Percentiles rank a stretch among this genome's conserved stretches.
These are phyloP conservation scores for Alligator mississippiensis DNA, from an alignment of 2,113 vertebrate species.

Conservation along the genomic window DNA sequence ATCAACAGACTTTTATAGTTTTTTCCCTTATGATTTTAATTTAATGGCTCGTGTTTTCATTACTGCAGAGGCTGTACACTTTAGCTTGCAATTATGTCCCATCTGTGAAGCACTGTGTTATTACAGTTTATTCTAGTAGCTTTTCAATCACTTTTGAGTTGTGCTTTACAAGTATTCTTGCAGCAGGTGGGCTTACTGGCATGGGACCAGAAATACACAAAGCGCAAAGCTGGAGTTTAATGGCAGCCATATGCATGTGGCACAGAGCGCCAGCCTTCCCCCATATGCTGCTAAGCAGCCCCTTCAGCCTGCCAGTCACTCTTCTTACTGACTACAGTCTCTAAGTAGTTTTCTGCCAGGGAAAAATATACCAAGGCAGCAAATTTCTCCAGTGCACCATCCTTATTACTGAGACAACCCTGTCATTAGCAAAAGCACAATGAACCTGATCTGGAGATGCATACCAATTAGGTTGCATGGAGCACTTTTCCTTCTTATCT, in stretches of 20 bases:
- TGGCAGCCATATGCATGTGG: conserved; percentile 88
- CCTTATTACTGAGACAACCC: conserved; percentile 92
- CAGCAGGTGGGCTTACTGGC: conserved; percentile 91
- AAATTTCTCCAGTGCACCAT: conserved; percentile 91
- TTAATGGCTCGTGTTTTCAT: conserved; percentile 89
- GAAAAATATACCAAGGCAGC: conserved; percentile 89
- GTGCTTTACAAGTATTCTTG: conserved; percentile 90
- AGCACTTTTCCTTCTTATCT: conserved; percentile 88
- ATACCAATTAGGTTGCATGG: conserved; percentile 91
- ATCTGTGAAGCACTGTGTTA: conserved; percentile 89
- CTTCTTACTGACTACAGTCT: conserved; percentile 86
- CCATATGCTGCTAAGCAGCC: conserved; percentile 86
- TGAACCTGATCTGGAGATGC: conserved; percentile 89
- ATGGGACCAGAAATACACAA: conserved; percentile 86
- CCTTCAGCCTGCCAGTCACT: conserved; percentile 88
- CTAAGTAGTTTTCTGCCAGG: conserved; percentile 88
- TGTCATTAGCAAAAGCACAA: conserved; percentile 94
- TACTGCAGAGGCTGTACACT: conserved; percentile 87
- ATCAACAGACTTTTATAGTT: conserved; percentile 85
- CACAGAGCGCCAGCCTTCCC: conserved; percentile 82
- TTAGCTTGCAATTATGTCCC: conserved; percentile 89
- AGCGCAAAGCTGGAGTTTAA: conserved; percentile 88
- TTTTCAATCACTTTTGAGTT: conserved; percentile 91
- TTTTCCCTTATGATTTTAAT: conserved; percentile 90
- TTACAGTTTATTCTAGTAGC: conserved; percentile 90